phyloP scores from a whole-genome alignment of 2,113 vertebrate genomes.

The Rhea pennata region DNA sequence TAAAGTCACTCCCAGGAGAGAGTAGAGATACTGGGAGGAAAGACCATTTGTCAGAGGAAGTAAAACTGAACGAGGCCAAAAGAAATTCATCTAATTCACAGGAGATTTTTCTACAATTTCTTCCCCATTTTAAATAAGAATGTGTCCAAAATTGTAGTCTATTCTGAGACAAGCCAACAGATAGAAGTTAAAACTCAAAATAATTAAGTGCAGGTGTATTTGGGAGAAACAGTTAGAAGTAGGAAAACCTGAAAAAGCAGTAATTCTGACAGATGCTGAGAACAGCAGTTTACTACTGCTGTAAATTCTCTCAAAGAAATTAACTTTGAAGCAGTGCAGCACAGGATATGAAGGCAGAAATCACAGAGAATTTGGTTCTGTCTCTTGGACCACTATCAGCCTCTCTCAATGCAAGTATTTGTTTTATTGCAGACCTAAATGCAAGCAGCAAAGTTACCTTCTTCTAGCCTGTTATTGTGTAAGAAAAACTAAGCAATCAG shows the following conservation, averaged over 20 bases:
- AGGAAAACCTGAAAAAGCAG: conserved; percentile 58
- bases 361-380: conserved; percentile 22
- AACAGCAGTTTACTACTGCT: conserved; percentile 50
- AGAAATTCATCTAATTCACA: neutral
- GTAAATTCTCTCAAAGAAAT: conserved; percentile 57
- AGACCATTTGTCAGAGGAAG: neutral
- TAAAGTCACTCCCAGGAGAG: neutral
- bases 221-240: neutral
- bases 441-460: neutral
- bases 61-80: neutral
- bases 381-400: conserved; percentile 29
- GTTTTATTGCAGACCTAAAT: conserved; percentile 9
- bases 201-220: conserved; percentile 32
- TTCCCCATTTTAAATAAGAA: neutral
- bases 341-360: conserved; percentile 24
- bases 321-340: conserved; percentile 40
- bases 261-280: conserved; percentile 62
- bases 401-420: neutral
- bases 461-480: no score
- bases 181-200: neutral
- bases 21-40: neutral
- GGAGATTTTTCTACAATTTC: neutral
- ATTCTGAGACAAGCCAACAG: neutral
- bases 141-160: neutral
- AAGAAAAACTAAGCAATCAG: neutral